phyloP scores from a whole-genome alignment of 2,888 invertebrate genomes.

The Iphiclides podalirius region DNA sequence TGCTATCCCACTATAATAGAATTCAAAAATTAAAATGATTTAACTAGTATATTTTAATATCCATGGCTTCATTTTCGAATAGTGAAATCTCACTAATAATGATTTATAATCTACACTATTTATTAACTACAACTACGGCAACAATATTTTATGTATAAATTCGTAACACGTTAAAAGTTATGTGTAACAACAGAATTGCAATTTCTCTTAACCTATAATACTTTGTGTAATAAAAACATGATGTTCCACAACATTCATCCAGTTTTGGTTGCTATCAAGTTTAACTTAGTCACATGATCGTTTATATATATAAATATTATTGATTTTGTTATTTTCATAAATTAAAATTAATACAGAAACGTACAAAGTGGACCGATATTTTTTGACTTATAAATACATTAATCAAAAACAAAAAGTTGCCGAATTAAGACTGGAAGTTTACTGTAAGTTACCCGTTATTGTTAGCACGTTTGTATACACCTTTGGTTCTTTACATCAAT shows the following conservation, averaged over 20 bases:
- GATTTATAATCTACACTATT: slow-evolving; percentile 49
- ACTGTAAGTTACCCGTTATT: too few species aligned
- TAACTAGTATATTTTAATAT: too few species aligned
- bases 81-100: slow-evolving; percentile 24
- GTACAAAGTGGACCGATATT: slow-evolving; percentile 50
- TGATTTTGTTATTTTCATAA: slow-evolving; percentile 46
- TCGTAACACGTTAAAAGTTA: slow-evolving; percentile 66
- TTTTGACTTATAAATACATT: slow-evolving; percentile 40
- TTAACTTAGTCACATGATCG: slow-evolving; percentile 4
- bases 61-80: too few species aligned
- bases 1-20: too few species aligned
- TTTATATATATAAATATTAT: slow-evolving; percentile 33
- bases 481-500: too few species aligned
- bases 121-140: slow-evolving; percentile 70
- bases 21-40: too few species aligned
- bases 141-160: slow-evolving; percentile 69
- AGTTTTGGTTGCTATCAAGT: slow-evolving; percentile 29
- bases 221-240: slow-evolving; percentile 50
- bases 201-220: slow-evolving; percentile 48
- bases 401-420: slow-evolving; percentile 40
- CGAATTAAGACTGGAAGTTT: neutral
- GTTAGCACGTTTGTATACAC: too few species aligned
- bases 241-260: slow-evolving; percentile 40
- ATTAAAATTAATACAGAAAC: slow-evolving; percentile 53
- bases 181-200: slow-evolving; percentile 49